A percentile compares a stretch with the other conserved stretches of the same genome.
Evolutionary conservation across 23 tunicate genomes (phyloP).

Genomic region (Oikopleura dioica): DNA sequence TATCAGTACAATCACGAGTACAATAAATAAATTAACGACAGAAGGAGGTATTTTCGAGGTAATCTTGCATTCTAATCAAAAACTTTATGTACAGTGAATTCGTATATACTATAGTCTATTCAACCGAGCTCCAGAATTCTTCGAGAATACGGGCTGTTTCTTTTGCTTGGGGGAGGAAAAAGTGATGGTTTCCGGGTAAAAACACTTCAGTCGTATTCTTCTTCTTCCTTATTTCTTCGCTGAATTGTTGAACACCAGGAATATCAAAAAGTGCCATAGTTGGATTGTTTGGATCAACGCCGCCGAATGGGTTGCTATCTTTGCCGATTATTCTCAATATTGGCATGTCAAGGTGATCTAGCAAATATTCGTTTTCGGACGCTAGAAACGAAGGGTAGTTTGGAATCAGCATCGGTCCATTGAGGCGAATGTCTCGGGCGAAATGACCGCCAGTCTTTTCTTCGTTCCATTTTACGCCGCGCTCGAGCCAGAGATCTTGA

Average conservation of each 20-base stretch:
- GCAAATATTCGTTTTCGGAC: background rate
- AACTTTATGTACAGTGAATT: too few relatives aligned
- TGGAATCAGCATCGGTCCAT: background rate
- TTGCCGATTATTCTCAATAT: background rate
- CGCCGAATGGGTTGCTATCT: background rate
- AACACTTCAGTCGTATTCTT: too few relatives aligned
- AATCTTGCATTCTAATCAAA: too few relatives aligned
- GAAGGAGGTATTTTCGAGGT: too few relatives aligned
- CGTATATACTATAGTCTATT: too few relatives aligned
- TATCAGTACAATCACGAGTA: too few relatives aligned
- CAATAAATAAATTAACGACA: too few relatives aligned
- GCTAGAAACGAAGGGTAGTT: background rate
- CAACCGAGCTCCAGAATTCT: conserved; percentile 1
- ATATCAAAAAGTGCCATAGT: too few relatives aligned
- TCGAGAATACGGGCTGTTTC: background rate
- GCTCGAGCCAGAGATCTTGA: background rate
- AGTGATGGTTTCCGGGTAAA: conserved; percentile 13
- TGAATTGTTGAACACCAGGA: too few relatives aligned
- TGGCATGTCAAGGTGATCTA: background rate
- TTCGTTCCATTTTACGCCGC: conserved; percentile 8
- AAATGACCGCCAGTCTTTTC: background rate
- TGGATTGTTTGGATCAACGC: too few relatives aligned
- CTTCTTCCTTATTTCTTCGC: too few relatives aligned
- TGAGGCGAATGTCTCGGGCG: background rate
- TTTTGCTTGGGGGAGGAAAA: background rate